Base-by-base conservation (phyloP, 2,888 invertebrate species). In the Thera britannica region DNA sequence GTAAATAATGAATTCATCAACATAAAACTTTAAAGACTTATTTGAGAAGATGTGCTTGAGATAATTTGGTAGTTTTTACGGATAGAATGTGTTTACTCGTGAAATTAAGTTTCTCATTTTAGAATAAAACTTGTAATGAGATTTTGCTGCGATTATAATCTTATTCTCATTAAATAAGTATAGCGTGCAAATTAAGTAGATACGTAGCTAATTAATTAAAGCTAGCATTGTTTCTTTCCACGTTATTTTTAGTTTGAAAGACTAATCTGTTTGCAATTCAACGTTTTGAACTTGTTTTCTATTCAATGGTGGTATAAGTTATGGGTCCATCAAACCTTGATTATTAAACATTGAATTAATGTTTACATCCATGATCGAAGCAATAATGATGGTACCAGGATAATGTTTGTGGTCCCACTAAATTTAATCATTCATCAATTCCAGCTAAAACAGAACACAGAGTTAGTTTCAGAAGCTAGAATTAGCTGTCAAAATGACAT, bases 1-100 rank as follows among this genome's bases (percentile, higher is more conserved):
- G 75, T 74, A 75, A 68, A 67, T 74, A 74, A 75, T 75, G 73
- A 74, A 70, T 75, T 75, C 71, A 75, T 74, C 69, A 69, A 41
- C 60, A 52, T 66, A 54, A 70, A 62, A 66, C 38, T 58, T 58
- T 58, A 41, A 59, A 55, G 35, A 41, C 57, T 60, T 67, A 66
- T 70, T 70, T 66, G 66, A 46, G 44, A 62, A 59, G 60, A 62
- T 60, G 60, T 70, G 61, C 58, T 66, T 60, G 38, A 48, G 55
- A 66, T 70, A 63, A 66, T 70, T 66, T 60, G 57, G 5, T 58
- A 23, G 58, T 49, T 65, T 69, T 66, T 67, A 70, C 66, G 52
- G 12, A 6, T 35, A 55, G 61, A 68, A 68, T 62, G 66, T 70
- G 66, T 70, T 70, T 66, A 56, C 70, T 63, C 62, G 56, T 55